These are phyloP conservation scores for Apotomis turbidana DNA, from an alignment of 2,888 invertebrate species.

Conservation along the genomic window DNA sequence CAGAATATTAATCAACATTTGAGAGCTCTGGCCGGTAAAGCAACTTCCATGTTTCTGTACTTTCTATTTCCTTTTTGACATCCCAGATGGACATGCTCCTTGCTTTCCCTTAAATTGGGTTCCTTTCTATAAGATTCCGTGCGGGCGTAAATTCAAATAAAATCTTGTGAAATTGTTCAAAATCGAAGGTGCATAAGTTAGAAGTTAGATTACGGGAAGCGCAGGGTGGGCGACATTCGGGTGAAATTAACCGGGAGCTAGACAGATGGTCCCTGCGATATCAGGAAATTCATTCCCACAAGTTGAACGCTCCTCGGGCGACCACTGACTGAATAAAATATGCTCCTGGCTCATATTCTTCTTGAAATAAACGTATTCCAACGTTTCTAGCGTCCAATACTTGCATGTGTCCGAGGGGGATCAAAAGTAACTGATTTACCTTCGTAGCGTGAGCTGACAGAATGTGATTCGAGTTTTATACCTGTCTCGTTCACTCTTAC, in stretches of 20 bases:
- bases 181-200: conserved; percentile 10
- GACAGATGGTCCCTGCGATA: conserved; percentile 40
- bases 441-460: too few relatives aligned
- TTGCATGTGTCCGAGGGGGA: neutral
- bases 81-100: too few relatives aligned
- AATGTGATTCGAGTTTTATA: too few relatives aligned
- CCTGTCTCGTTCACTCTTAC: too few relatives aligned
- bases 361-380: neutral
- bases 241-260: conserved; percentile 31
- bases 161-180: conserved; percentile 3
- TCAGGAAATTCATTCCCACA: conserved; percentile 35
- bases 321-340: conserved; percentile 31
- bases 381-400: neutral
- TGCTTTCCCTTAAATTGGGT: too few relatives aligned
- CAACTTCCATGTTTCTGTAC: too few relatives aligned
- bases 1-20: too few relatives aligned
- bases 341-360: conserved; percentile 1
- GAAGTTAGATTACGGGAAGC: conserved; percentile 21
- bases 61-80: too few relatives aligned
- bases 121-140: too few relatives aligned
- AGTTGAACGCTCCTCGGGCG: conserved; percentile 18
- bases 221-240: conserved; percentile 5
- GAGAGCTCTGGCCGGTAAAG: too few relatives aligned
- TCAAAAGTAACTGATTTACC: too few relatives aligned
- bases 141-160: neutral